Evolutionary conservation across 2,797 vertebrate species (phyloP).

Genomic region (Echeneis naucrates): DNA sequence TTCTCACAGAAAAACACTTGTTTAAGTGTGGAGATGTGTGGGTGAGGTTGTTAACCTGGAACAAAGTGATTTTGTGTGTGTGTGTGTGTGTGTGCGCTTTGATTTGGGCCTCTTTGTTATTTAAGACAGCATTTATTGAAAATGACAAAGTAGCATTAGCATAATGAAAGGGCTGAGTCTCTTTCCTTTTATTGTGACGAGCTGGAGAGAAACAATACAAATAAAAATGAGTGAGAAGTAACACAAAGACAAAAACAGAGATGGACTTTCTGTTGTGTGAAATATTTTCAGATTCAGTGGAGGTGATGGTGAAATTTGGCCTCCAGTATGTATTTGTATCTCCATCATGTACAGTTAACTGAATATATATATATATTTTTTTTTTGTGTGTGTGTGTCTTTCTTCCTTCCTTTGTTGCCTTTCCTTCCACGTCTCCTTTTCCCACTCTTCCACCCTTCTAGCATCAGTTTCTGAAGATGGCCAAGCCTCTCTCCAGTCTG

Average conservation of each 20-base stretch:
- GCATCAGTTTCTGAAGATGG: conserved; percentile 97
- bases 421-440: conserved; percentile 4
- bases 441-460: conserved; percentile 61
- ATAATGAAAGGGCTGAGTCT: too few relatives aligned
- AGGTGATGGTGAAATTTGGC: not conserved
- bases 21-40: not conserved
- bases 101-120: too few relatives aligned
- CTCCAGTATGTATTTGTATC: not conserved
- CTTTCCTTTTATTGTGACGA: too few relatives aligned
- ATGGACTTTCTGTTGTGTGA: not conserved
- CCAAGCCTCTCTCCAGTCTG: conserved; percentile 96
- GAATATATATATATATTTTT: conserved; percentile 18
- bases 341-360: conserved; percentile 1
- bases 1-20: not conserved
- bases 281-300: not conserved
- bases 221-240: too few relatives aligned
- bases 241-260: too few relatives aligned
- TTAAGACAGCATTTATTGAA: too few relatives aligned
- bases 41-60: too few relatives aligned
- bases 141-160: too few relatives aligned
- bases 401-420: not conserved
- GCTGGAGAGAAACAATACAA: too few relatives aligned
- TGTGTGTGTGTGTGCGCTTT: not conserved
- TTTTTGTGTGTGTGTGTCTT: too few relatives aligned
- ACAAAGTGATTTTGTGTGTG: not conserved